Percentiles rank a stretch among this genome's conserved stretches.
These are phyloP conservation scores for Lytechinus variegatus DNA, from an alignment of 35 echinoderm and acorn worm species.

Conservation along the genomic window DNA sequence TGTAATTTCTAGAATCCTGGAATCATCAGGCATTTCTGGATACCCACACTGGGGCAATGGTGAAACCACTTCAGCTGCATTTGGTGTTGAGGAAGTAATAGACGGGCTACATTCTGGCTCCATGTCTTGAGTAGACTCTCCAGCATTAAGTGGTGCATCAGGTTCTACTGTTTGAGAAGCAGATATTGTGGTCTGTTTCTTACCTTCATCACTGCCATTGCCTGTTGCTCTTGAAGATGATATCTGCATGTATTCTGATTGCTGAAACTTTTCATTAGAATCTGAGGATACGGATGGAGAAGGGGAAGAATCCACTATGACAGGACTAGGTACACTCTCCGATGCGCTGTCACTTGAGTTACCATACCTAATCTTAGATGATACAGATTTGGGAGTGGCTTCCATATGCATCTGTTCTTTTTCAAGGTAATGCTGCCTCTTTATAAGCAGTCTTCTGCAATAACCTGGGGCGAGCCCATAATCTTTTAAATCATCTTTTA, in stretches of 20 bases:
- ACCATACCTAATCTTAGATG: neutral
- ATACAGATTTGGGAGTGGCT: neutral
- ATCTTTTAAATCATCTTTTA: slow-evolving; percentile 24
- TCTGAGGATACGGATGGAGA: neutral
- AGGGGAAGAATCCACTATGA: neutral
- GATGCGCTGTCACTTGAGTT: neutral
- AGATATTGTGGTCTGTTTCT: neutral
- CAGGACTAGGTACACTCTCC: neutral
- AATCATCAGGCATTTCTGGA: no score
- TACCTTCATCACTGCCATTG: neutral
- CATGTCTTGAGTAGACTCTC: no score
- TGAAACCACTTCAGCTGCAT: no score
- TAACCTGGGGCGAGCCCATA: neutral
- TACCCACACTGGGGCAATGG: no score
- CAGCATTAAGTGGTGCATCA: no score
- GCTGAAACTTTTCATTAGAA: neutral
- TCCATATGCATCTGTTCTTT: neutral
- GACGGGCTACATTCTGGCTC: no score
- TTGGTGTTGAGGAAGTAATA: no score
- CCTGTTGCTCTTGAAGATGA: neutral
- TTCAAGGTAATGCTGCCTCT: neutral
- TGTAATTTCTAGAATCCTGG: no score
- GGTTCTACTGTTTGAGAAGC: neutral
- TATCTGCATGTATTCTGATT: neutral
- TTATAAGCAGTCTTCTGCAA: neutral